These are phyloP conservation scores for Microtus pennsylvanicus DNA, from an alignment of 2,113 vertebrate genomes.

Conservation along the genomic window DNA sequence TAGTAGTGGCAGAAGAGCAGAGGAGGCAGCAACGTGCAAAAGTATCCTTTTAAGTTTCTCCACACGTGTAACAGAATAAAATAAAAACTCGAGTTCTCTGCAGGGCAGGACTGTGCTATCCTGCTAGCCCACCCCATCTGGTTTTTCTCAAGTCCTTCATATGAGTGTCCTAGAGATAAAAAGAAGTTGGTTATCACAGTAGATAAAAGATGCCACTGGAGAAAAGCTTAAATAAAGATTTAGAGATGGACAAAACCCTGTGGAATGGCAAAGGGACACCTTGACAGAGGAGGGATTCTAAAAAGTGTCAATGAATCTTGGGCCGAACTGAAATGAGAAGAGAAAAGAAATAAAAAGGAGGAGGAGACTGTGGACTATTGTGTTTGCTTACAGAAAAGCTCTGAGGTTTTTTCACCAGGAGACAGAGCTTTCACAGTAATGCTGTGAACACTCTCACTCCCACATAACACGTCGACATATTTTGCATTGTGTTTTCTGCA, in stretches of 20 bases:
- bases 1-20: not conserved
- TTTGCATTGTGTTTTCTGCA: conserved; percentile 14
- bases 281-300: conserved; percentile 62
- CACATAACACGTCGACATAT: not conserved
- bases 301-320: conserved; percentile 43
- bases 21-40: not conserved
- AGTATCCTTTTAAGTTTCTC: not conserved
- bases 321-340: not conserved
- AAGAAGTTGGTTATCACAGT: conserved; percentile 72
- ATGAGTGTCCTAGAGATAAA: conserved; percentile 69
- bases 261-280: conserved; percentile 57
- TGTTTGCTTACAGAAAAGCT: conserved; percentile 33
- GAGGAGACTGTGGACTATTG: not conserved
- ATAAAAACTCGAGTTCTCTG: conserved; percentile 19
- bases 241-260: conserved; percentile 56
- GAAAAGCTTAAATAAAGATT: conserved; percentile 74
- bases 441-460: not conserved
- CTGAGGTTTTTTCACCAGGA: not conserved
- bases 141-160: conserved; percentile 63
- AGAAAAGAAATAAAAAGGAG: not conserved
- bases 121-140: not conserved
- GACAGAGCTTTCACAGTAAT: not conserved
- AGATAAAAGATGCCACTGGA: conserved; percentile 73
- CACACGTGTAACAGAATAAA: conserved; percentile 21
- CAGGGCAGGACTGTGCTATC: not conserved